Evolutionary conservation across 2,888 invertebrate genomes (phyloP).

Genomic region (Drosophila mimetica): DNA sequence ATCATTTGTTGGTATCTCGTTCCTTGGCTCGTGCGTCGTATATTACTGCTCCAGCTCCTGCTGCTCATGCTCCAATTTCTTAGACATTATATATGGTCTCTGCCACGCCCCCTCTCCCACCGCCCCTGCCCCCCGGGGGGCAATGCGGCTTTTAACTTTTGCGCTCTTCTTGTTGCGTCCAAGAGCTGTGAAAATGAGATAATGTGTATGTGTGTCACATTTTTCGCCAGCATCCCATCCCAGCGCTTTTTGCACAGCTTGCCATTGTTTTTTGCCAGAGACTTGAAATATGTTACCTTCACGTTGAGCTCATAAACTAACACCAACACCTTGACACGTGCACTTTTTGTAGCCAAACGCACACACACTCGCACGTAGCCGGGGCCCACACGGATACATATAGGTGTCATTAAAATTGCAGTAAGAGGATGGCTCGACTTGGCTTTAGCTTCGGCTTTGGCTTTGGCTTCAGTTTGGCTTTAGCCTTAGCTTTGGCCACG

Average conservation of each 20-base stretch:
- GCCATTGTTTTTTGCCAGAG: constrained; percentile 71
- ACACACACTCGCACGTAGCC: constrained; percentile 31
- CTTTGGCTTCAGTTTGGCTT: constrained; percentile 35
- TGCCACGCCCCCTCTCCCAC: constrained; percentile 25
- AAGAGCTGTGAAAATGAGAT: constrained; percentile 77
- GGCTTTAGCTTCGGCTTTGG: constrained; percentile 47
- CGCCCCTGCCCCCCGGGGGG: constrained; percentile 3
- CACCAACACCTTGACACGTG: constrained; percentile 81
- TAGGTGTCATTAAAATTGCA: constrained; percentile 79
- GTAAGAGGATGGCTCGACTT: constrained; percentile 70
- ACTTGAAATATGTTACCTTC: constrained; percentile 81
- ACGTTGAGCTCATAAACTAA: constrained; percentile 81
- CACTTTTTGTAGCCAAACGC: constrained; percentile 68
- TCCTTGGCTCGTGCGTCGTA: constrained; percentile 42
- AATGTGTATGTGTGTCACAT: constrained; percentile 78
- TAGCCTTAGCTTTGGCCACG: constrained; percentile 32
- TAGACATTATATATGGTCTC: constrained; percentile 35
- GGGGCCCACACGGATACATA: constrained; percentile 33
- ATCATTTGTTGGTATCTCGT: constrained; percentile 63
- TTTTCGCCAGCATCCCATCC: constrained; percentile 20
- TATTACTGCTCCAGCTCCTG: constrained; percentile 28
- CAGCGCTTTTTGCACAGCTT: constrained; percentile 40
- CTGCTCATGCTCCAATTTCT: constrained; percentile 1
- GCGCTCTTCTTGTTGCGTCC: constrained; percentile 61
- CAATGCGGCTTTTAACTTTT: constrained; percentile 71